Evolutionary conservation across 2,113 vertebrate genomes (phyloP), one percentile per base, ranked within the genome.

Genomic region (Bubo bubo): DNA sequence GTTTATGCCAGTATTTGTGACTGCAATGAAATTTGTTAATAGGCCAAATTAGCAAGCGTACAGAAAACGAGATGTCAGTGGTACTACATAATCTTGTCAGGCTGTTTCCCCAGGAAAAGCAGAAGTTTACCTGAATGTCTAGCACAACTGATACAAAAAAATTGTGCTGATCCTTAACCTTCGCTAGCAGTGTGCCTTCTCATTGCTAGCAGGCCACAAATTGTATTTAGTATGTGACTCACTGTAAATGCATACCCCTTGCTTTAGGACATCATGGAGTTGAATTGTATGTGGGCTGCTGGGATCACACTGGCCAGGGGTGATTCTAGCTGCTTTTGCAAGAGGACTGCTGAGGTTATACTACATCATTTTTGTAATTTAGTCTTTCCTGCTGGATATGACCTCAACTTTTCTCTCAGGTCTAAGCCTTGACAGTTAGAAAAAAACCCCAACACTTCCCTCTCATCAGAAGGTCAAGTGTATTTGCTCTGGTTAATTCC

Each of bases 211-310:
- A 92, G 55, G 75, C 74, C 89, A 90, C 86, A 97, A 84, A 93
- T 76, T 94, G 24, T 93, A 81, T 77, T 80, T 87, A 88, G 43
- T 58, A 53, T 60, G 77, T 76, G 80, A 82, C 80, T 97, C 93
- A 86, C 77, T 98, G 91, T 93, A 88, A 95, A 95, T 88, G 63
- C 81, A 84, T 21, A 45, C 14, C 53, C 45, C 63, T 93, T 94
- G 52, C 75, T 79, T 60, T 74, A 92, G 62, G 49, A 39, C n/a
- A 39, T 60, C 0, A 7, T 34, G 32, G 66, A 72, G 6, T 27
- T 66, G 50, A 96, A 77, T 70, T 80, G 17, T 58, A 15, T n/a
- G 32, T 52, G 58, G 26, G 59, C 76, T 89, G 14, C 55, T 80
- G 55, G 53, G 60, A 73, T 49, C 53, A 37, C 2, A 2, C 71